Base-by-base conservation (phyloP, 2,113 vertebrate genomes). In the Steatornis caripensis region DNA sequence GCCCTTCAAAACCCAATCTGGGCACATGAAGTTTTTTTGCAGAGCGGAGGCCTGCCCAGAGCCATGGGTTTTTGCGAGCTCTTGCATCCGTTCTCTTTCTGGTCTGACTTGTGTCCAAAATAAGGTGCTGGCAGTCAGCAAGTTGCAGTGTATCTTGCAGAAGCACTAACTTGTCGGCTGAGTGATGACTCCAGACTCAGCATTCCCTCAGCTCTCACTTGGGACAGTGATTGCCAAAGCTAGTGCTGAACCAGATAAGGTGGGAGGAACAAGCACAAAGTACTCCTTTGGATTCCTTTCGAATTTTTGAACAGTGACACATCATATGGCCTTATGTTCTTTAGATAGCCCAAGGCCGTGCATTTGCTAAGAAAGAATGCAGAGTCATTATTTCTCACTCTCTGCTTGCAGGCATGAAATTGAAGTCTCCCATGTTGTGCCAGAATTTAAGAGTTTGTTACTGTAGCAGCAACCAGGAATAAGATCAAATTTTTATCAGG, bases 141-240 rank as follows among this genome's bases (percentile, higher is more conserved):
- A 91, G 91, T 76, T 87, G 72, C 69, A 3, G 0, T 51, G 65
- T 95, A 76, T 89, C 61, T 93, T 62, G 86, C 94, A 95, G 89
- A 71, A 91, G 49, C 92, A 83, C 61, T 62, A 58, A 91, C 91
- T 78, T 95, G 95, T 93, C 65, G 48, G 84, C 78, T 96, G 97
- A 97, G 97, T 94, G 94, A 93, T 95, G 97, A 97, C 54, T 95
- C 66, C 77, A 79, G 89, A 89, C 93, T 96, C 96, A 96, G 86
- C 90, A 41, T 95, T 97, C 87, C 94, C 78, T 97, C 96, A 95
- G 91, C 84, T 97, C 91, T 96, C 88, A 95, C 91, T 97, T 94
- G 88, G 62, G 81, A 91, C 94, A 91, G 88, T 57, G 90, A 95
- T 95, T 91, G 85, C 85, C 80, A 89, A 92, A 82, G 85, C 85